Percentiles rank a stretch among this genome's conserved stretches.
Conservation (phyloP, 2,113 vertebrate species). For the Myiozetetes cayanensis region DNA sequence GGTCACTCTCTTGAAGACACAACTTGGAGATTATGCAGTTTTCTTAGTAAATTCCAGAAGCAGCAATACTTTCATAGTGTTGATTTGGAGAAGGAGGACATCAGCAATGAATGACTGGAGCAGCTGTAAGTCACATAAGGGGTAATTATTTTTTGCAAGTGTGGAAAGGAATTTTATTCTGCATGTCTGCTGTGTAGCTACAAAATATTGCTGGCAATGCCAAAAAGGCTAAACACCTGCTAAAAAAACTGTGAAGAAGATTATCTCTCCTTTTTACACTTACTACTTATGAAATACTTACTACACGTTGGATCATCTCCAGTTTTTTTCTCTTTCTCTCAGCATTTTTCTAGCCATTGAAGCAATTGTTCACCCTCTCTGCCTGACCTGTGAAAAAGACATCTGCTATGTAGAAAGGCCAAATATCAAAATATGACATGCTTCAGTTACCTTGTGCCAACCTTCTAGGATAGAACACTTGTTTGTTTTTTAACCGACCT, state of each 20-base stretch:
- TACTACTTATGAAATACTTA: neutral
- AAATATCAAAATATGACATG: neutral
- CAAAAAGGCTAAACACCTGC: slow-evolving; percentile 57
- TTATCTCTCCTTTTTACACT: slow-evolving; percentile 36
- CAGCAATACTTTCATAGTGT: slow-evolving; percentile 30
- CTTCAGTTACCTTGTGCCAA: neutral
- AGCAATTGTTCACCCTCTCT: slow-evolving; percentile 37
- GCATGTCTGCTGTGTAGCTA: slow-evolving; percentile 44
- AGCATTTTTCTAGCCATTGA: slow-evolving; percentile 13
- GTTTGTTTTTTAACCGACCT: neutral
- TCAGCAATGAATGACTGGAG: slow-evolving; percentile 56
- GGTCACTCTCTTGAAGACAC: slow-evolving; percentile 21
- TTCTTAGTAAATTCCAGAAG: slow-evolving; percentile 25
- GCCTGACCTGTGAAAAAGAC: slow-evolving; percentile 48
- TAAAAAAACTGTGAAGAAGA: slow-evolving; percentile 46
- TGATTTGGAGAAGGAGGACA: slow-evolving; percentile 42
- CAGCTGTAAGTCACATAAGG: slow-evolving; percentile 62
- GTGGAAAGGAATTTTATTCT: slow-evolving; percentile 48
- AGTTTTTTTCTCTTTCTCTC: slow-evolving; percentile 22
- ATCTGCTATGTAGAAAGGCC: slow-evolving; percentile 44
- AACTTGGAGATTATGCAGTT: slow-evolving; percentile 25
- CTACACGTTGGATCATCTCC: slow-evolving; percentile 28
- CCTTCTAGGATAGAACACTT: neutral
- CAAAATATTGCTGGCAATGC: slow-evolving; percentile 62
- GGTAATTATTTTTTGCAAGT: slow-evolving; percentile 61